phyloP scores from a whole-genome alignment of 2,888 invertebrate genomes.

The Lamellibrachia satsuma region DNA sequence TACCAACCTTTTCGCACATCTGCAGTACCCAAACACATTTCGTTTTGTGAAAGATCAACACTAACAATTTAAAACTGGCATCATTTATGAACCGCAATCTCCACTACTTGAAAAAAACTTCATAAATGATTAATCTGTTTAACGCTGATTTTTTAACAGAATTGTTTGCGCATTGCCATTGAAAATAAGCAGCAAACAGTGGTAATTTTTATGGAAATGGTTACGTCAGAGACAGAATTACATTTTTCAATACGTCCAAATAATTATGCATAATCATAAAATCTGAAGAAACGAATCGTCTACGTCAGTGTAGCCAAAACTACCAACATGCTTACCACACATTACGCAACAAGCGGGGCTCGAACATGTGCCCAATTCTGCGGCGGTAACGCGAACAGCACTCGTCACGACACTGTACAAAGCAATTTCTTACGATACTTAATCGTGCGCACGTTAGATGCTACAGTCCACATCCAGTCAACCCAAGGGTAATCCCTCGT shows the following conservation, averaged over 20 bases:
- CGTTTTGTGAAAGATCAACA: background rate
- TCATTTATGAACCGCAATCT: too few species aligned
- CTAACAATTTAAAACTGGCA: too few species aligned
- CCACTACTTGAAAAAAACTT: too few species aligned
- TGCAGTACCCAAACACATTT: background rate
- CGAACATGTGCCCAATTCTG: background rate
- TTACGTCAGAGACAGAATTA: too few species aligned
- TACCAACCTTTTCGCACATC: background rate
- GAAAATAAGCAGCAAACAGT: too few species aligned
- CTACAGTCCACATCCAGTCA: background rate
- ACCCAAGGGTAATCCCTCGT: background rate
- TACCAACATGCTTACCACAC: background rate
- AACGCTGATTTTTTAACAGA: too few species aligned
- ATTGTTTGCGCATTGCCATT: too few species aligned
- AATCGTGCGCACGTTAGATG: background rate
- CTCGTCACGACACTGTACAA: background rate
- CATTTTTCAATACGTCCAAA: too few species aligned
- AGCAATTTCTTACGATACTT: background rate
- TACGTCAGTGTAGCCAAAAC: background rate
- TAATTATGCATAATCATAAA: too few species aligned
- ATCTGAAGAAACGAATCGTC: too few species aligned
- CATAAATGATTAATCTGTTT: too few species aligned
- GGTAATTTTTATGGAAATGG: too few species aligned
- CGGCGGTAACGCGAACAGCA: background rate
- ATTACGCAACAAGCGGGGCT: slow-evolving; percentile 13